Evolutionary conservation across 2,888 invertebrate genomes (phyloP).

Genomic region (Drosophila subsilvestris): DNA sequence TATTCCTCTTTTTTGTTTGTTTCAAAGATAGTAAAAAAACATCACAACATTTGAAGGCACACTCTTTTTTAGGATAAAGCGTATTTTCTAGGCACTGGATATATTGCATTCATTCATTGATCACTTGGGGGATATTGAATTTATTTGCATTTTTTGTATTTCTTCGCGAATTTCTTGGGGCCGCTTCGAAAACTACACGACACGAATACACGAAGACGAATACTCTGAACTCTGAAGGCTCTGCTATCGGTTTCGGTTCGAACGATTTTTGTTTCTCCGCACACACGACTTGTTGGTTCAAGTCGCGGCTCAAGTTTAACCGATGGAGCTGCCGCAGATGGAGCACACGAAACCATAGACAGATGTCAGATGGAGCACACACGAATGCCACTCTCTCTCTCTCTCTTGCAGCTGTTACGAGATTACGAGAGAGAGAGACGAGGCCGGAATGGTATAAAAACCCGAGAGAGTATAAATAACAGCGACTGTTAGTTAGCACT

Average conservation of each 20-base stretch:
- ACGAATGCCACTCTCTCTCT: too few relatives aligned
- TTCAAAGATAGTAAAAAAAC: conserved; percentile 15
- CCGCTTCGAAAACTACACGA: conserved; percentile 29
- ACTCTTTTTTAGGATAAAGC: conserved; percentile 14
- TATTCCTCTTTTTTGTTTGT: not conserved
- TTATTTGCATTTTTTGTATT: conserved; percentile 26
- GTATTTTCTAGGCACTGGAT: conserved; percentile 41
- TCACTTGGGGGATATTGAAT: conserved; percentile 28
- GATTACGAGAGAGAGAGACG: too few relatives aligned
- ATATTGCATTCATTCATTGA: conserved; percentile 6
- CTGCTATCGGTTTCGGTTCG: conserved; percentile 13
- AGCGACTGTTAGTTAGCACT: conserved; percentile 9
- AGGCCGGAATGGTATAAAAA: not conserved
- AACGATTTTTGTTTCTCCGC: conserved; percentile 53
- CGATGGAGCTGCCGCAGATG: conserved; percentile 14
- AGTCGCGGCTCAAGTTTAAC: conserved; percentile 63
- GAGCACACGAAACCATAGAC: too few relatives aligned
- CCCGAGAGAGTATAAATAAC: not conserved
- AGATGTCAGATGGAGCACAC: too few relatives aligned
- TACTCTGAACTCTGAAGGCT: conserved; percentile 23
- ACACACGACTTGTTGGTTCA: too few relatives aligned
- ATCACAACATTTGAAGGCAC: conserved; percentile 40
- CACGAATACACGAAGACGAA: conserved; percentile 24
- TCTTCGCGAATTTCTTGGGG: conserved; percentile 4
- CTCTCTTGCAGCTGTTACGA: too few relatives aligned